Base-by-base conservation (phyloP, 2,888 invertebrate genomes). In the Oscheius sp. region DNA sequence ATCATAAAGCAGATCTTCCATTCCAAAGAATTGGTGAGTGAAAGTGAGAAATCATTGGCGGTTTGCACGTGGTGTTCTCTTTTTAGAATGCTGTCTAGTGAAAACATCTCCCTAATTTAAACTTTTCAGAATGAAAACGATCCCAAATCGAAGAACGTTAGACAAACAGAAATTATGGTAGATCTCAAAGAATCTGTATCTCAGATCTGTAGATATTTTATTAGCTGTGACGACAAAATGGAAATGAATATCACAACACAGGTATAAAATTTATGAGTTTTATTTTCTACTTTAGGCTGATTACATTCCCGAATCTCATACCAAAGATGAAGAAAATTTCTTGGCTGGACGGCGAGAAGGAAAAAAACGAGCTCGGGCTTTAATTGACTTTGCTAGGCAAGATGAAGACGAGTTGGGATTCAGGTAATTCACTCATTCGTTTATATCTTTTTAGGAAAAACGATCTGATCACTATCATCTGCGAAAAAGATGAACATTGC, bases 101-200 rank as follows among this genome's bases (percentile, higher is more conserved):
- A 41, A 2, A 3, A 14, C 4, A 6, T 41, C 4, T 17, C 20
- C 20, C 14, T 24, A n/a, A 38, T 59, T n/a, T 0, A 3, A 14
- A 41, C 24, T 41, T 67, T 75, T 51, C 47, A 78, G 77, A 24
- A 49, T 8, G 75, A 70, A 8, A 78, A 77, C 6, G 79, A 82
- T 32, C 84, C 82, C n/a, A 83, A 82, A 86, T 93, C 92, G 71
- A 98, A 98, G 88, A 98, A 98, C 89, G 94, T 98, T 61, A 91
- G 93, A 73, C 97, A 97, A 89, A 98, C 98, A 81, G 97, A 98
- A 89, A 92, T 97, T 84, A 89, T 98, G 76, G 95, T 98, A n/a
- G 96, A 97, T 89, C 89, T 98, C 62, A 90, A 96, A 78, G 96
- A 98, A 89, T 93, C 95, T 32, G 94, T 97, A 80, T 89, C 95